phyloP scores from a whole-genome alignment of 2,888 invertebrate species.

The Melipona beecheii region DNA sequence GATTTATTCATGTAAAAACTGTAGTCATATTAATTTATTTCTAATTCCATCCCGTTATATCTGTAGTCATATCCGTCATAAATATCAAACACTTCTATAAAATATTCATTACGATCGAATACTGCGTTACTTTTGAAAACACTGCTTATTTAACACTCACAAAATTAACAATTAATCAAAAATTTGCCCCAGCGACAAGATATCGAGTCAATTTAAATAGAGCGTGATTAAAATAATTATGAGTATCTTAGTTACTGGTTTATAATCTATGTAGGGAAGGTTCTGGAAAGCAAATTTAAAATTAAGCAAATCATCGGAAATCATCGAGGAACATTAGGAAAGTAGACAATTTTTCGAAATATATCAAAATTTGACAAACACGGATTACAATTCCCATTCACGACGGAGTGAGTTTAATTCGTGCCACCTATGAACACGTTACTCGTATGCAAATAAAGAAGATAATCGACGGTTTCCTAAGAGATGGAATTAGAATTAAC shows the following conservation, averaged over 20 bases:
- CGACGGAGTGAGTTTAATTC: slow-evolving; percentile 10
- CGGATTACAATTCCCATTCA: background rate
- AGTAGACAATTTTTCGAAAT: background rate
- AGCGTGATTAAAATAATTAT: background rate
- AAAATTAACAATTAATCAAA: background rate
- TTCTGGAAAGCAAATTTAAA: background rate
- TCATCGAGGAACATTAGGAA: background rate
- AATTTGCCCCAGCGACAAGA: background rate
- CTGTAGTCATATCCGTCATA: background rate
- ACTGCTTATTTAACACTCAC: background rate
- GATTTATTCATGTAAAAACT: slow-evolving; percentile 44
- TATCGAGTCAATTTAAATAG: background rate
- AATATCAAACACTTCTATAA: slow-evolving; percentile 9
- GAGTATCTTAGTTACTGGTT: background rate
- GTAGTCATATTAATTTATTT: slow-evolving; percentile 49
- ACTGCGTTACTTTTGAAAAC: background rate
- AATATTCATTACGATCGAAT: slow-evolving; percentile 9
- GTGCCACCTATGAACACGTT: background rate
- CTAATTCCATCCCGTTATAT: slow-evolving; percentile 68
- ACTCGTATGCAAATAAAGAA: slow-evolving; percentile 14
- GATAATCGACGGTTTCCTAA: slow-evolving; percentile 17
- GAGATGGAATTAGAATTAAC: slow-evolving; percentile 69
- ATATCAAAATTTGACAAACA: background rate
- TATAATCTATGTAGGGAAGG: background rate
- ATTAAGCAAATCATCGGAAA: background rate